A percentile compares a stretch with the other conserved stretches of the same genome.
Evolutionary conservation across 2,113 vertebrate species (phyloP).

Genomic region (Synodontis membranacea): DNA sequence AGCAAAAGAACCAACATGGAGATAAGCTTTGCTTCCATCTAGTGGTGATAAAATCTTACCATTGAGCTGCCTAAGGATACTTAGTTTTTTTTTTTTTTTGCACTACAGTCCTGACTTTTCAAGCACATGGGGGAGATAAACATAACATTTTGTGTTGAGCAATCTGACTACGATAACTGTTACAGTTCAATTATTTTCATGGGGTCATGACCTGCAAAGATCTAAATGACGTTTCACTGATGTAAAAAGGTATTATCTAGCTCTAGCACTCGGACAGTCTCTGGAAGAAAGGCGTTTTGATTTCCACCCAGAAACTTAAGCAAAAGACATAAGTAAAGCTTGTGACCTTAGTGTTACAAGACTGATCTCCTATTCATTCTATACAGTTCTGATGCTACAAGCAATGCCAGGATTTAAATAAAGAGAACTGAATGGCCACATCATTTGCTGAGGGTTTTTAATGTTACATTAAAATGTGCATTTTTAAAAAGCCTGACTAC

Average conservation of each 20-base stretch:
- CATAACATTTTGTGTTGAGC: not conserved
- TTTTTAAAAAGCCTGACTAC: not conserved
- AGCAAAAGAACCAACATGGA: constrained; percentile 13
- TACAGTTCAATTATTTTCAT: not conserved
- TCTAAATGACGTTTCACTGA: not conserved
- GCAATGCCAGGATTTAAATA: not conserved
- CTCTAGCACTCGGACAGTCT: not conserved
- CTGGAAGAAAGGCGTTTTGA: not conserved
- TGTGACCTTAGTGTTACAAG: too few species aligned
- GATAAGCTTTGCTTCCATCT: constrained; percentile 41
- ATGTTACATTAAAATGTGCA: not conserved
- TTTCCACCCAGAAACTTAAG: not conserved
- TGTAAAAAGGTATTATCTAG: not conserved
- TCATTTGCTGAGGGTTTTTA: not conserved
- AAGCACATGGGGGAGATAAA: not conserved
- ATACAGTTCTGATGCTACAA: not conserved
- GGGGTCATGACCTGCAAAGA: not conserved
- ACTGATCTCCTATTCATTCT: not conserved
- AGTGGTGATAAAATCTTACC: constrained; percentile 25
- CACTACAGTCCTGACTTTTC: not conserved
- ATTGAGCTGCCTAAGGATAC: not conserved
- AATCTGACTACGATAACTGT: not conserved
- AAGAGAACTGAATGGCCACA: not conserved
- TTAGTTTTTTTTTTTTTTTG: not conserved
- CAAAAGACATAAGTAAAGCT: not conserved